A percentile compares a stretch with the other conserved stretches of the same genome.
These are phyloP conservation scores for Rutpela maculata DNA, from an alignment of 2,888 invertebrate genomes.

Conservation along the genomic window DNA sequence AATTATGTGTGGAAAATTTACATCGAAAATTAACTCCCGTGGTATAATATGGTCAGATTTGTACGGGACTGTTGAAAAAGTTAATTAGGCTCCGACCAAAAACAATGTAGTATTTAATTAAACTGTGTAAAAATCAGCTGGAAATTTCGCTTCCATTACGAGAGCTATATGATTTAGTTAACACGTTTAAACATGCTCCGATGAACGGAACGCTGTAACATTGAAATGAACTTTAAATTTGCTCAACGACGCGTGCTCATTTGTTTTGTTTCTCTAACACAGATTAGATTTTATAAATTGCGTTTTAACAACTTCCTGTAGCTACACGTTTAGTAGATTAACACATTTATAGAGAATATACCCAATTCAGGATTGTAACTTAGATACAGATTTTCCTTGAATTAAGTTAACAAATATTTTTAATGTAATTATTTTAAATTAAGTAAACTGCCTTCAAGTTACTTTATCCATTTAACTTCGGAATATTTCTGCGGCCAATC, in stretches of 20 bases:
- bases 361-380: too few relatives aligned
- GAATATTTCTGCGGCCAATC: too few relatives aligned
- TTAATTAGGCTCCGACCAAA: slow-evolving; percentile 25
- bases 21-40: too few relatives aligned
- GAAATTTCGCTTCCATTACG: slow-evolving; percentile 31
- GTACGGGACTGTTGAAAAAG: slow-evolving; percentile 13
- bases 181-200: slow-evolving; percentile 29
- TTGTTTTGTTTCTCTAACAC: slow-evolving; percentile 31
- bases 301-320: slow-evolving; percentile 19
- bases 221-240: slow-evolving; percentile 32
- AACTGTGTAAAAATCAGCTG: slow-evolving; percentile 24
- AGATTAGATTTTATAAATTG: slow-evolving; percentile 25
- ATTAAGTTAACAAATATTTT: too few relatives aligned
- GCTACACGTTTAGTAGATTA: background rate
- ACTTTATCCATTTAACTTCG: too few relatives aligned
- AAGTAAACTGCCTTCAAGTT: too few relatives aligned
- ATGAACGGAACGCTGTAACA: slow-evolving; percentile 21
- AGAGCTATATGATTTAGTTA: slow-evolving; percentile 30
- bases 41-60: background rate
- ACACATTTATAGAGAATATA: background rate
- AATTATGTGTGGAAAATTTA: too few relatives aligned
- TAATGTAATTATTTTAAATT: too few relatives aligned
- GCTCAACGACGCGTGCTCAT: slow-evolving; percentile 31
- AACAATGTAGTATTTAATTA: slow-evolving; percentile 30
- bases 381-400: too few relatives aligned